Base-by-base conservation (phyloP, 1,140 invertebrate species). In the Drosophila jambulina region DNA sequence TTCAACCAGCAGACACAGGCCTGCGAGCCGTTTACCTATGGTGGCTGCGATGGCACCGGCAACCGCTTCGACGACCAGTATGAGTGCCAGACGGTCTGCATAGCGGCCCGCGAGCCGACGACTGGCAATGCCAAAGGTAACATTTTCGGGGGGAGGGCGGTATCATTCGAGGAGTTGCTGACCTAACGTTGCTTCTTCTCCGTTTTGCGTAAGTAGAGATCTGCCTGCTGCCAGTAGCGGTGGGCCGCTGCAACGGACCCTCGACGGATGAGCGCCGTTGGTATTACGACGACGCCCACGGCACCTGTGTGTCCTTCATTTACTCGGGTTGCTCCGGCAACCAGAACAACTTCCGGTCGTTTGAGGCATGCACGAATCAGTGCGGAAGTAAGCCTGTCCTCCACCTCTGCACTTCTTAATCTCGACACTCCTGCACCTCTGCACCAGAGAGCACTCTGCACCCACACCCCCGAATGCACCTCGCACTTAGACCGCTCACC, bases 31-130 rank as follows among this genome's bases (percentile, higher is more conserved):
- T 99, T 99, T 93, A 93, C 93, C 13, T 99, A 97, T 88, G 95
- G 96, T 49, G 98, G 98, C 67, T 98, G 97, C 92, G 95, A 95
- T 42, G 98, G 98, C 51, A 98, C 97, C 79, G 95, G 94, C 25
- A 98, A 98, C 92, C 95, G 96, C 80, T 98, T 98, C 93, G 94
- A 93, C 59, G 94, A 95, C 21, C 92, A 94, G 54, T 92, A 94
- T 45, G 96, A 97, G 75, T 98, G 97, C 90, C 94, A 95, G 82
- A 93, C 94, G 7, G 93, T 95, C 77, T 97, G 96, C 91, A 67
- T 92, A 48, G 78, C 78, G 12, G 86, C 79, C 21, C 90, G 91
- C 32, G 91, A 92, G 48, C 91, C 91, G 13, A 51, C 65, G 7
- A 62, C 49, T 38, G 51, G 54, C 23, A 58, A 60, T 17, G 48